phyloP scores from a whole-genome alignment of 2,888 invertebrate species.

The Autographa gamma region DNA sequence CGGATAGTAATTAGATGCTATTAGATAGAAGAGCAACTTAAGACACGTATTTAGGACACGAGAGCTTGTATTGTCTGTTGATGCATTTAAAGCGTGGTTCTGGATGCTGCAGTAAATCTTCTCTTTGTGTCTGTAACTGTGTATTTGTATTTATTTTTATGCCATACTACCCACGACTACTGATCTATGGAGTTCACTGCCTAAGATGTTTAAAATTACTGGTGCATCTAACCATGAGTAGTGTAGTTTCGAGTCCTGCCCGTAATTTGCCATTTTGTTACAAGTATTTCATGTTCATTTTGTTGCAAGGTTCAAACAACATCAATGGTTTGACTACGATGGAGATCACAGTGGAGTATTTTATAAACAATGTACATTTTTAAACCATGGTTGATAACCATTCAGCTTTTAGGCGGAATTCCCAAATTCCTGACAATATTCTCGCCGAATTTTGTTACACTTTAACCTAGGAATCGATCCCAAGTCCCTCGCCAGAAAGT shows the following conservation, averaged over 20 bases:
- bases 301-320: too few relatives aligned
- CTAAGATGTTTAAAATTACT: too few relatives aligned
- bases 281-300: too few relatives aligned
- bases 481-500: background rate
- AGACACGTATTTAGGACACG: constrained; percentile 5
- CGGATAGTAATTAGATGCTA: constrained; percentile 27
- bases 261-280: too few relatives aligned
- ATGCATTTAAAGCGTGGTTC: background rate
- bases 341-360: too few relatives aligned
- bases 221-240: too few relatives aligned
- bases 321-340: too few relatives aligned
- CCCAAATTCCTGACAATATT: background rate
- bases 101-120: too few relatives aligned
- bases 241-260: too few relatives aligned
- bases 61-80: background rate
- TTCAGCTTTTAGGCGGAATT: background rate
- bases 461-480: constrained; percentile 4
- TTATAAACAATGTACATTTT: too few relatives aligned
- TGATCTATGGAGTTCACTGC: too few relatives aligned
- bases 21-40: constrained; percentile 14
- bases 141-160: constrained; percentile 18
- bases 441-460: background rate
- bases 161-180: too few relatives aligned
- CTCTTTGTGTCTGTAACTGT: constrained; percentile 3
- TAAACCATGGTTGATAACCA: background rate